These are phyloP conservation scores for Tenrec ecaudatus DNA, from an alignment of 2,113 vertebrate species.

Conservation along the genomic window DNA sequence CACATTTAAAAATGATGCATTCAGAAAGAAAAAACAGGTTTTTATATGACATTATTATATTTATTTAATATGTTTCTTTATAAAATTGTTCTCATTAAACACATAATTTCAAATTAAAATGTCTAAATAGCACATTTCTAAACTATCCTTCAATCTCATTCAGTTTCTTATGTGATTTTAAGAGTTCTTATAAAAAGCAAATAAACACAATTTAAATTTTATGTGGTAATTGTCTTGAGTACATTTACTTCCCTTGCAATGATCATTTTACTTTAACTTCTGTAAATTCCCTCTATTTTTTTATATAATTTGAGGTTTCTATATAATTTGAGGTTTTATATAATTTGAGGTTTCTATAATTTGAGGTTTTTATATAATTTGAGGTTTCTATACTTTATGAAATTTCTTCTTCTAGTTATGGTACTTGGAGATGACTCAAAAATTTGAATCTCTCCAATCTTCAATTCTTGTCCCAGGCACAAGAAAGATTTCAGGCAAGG, in stretches of 20 bases:
- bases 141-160: not conserved
- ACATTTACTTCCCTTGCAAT: not conserved
- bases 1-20: not conserved
- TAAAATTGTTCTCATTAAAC: not conserved
- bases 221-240: not conserved
- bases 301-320: too few relatives aligned
- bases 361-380: not conserved
- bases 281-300: not conserved
- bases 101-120: slow-evolving; percentile 29
- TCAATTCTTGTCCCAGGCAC: too few relatives aligned
- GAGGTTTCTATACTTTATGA: not conserved
- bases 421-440: too few relatives aligned
- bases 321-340: too few relatives aligned
- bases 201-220: not conserved
- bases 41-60: not conserved
- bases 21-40: not conserved
- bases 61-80: not conserved
- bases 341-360: too few relatives aligned
- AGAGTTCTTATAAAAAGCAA: too few relatives aligned
- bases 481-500: too few relatives aligned
- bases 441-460: too few relatives aligned
- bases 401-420: not conserved
- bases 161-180: not conserved
- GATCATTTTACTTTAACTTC: not conserved
- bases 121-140: not conserved